phyloP scores from a whole-genome alignment of 1,140 invertebrate genomes.

The Nilaparvata lugens region DNA sequence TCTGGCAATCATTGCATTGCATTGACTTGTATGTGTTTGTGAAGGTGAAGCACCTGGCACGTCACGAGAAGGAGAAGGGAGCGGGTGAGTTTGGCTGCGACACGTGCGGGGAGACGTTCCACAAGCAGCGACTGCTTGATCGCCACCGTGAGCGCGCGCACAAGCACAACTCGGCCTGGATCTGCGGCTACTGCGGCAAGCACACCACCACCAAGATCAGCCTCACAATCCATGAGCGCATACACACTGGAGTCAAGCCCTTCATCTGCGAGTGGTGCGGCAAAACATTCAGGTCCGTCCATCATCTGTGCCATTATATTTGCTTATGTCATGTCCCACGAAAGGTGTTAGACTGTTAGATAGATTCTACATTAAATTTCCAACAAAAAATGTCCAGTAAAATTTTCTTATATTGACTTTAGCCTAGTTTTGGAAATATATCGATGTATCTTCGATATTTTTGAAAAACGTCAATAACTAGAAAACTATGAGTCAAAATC shows the following conservation, averaged over 20 bases:
- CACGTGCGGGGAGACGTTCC: constrained; percentile 6
- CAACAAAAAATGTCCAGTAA: no score
- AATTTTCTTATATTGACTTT: no score
- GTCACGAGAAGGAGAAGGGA: neutral
- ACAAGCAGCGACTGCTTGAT: constrained; percentile 6
- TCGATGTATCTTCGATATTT: no score
- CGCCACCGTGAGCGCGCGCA: constrained; percentile 11
- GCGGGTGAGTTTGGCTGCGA: neutral
- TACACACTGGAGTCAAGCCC: constrained; percentile 25
- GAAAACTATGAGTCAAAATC: no score
- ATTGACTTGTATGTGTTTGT: neutral
- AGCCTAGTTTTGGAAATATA: no score
- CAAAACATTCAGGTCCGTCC: constrained; percentile 30
- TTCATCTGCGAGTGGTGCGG: constrained; percentile 27
- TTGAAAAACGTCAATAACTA: no score
- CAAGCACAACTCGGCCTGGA: constrained; percentile 5
- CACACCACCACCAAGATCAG: constrained; percentile 22
- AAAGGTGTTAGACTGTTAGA: no score
- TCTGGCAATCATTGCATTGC: no score
- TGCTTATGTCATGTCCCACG: no score
- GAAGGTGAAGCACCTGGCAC: neutral
- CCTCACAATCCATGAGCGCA: constrained; percentile 23
- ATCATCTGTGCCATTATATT: no score
- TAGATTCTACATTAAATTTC: no score
- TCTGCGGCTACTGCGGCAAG: constrained; percentile 20